Evolutionary conservation across 2,888 invertebrate genomes (phyloP), one percentile per base, ranked within the genome.

Genomic region (Melieria crassipennis): DNA sequence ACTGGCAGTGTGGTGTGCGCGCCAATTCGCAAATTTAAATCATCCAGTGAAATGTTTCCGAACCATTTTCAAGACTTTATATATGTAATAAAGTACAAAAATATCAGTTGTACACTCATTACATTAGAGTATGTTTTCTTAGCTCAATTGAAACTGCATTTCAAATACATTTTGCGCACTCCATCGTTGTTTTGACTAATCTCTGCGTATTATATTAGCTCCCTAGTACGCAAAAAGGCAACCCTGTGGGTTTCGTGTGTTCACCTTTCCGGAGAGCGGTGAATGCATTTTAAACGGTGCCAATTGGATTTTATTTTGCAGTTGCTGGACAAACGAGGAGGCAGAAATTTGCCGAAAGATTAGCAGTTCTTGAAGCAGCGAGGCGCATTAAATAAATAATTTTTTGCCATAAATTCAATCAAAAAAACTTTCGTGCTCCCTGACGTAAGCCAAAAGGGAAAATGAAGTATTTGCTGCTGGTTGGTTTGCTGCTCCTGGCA

Each of bases 391-490:
- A 30, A 30, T 30, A 1, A 30, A 30, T 30, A 30, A 30, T 30
- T 30, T 30, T 30, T 30, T 30, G 30, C 30, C 30, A 30, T 30
- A 30, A 30, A 30, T 30, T 30, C 30, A 30, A 3, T 3, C 30
- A 30, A 2, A 30, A 30, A 30, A 30, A 30, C 30, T 30, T 30
- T 30, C 30, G 30, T 2, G 30, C 30, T 30, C 30, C 30, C 30
- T 30, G 30, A 30, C 30, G 30, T 30, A 3, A 1, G 16, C 0
- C 43, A n/a, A 13, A 48, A 50, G 62, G 5, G 42, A 80, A 73
- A 66, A 85, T 86, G 85, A 86, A 84, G 72, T 82, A 82, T 69
- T 80, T 82, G 10, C 73, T 84, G 61, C 74, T 85, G 56, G 56
- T 85, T 50, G 81, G 84, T 43, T 65, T 86, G 71, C 75, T 86